Conservation (phyloP, 2,888 invertebrate genomes). For the Thymelicus acteon region DNA sequence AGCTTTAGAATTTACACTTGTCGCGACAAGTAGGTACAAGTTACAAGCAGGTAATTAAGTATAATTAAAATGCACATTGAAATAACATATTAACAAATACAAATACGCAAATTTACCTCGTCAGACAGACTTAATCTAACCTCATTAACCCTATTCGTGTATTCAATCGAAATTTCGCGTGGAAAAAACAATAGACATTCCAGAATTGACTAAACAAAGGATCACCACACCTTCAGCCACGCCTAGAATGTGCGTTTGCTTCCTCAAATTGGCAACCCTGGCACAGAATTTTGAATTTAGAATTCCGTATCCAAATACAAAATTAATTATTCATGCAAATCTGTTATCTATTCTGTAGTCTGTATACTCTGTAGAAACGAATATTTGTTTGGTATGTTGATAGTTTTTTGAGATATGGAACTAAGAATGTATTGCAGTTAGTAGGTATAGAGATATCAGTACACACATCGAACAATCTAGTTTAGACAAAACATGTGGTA, state of each 20-base stretch:
- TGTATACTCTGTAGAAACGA: background rate
- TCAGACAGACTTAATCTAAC: slow-evolving; percentile 4
- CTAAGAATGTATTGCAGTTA: background rate
- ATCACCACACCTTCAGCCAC: slow-evolving; percentile 29
- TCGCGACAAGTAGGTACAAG: background rate
- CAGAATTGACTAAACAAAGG: slow-evolving; percentile 22
- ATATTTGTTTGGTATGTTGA: background rate
- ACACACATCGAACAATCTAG: too few relatives aligned
- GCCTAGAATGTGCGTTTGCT: slow-evolving; percentile 20
- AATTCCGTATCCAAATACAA: slow-evolving; percentile 16
- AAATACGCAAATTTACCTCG: background rate
- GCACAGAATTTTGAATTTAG: slow-evolving; percentile 31
- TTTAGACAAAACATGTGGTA: too few relatives aligned
- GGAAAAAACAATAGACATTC: slow-evolving; percentile 29
- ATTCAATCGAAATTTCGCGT: slow-evolving; percentile 14
- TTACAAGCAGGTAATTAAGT: background rate
- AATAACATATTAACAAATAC: background rate
- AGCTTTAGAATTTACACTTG: too few relatives aligned
- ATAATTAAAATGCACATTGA: background rate
- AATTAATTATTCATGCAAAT: slow-evolving; percentile 12
- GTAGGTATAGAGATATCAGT: too few relatives aligned
- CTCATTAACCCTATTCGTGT: slow-evolving; percentile 19
- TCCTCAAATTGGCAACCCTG: slow-evolving; percentile 31
- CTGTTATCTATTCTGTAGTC: background rate
- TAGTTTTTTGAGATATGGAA: background rate